These are phyloP conservation scores for Augochlora pura DNA, from an alignment of 1,140 invertebrate species.

Conservation along the genomic window DNA sequence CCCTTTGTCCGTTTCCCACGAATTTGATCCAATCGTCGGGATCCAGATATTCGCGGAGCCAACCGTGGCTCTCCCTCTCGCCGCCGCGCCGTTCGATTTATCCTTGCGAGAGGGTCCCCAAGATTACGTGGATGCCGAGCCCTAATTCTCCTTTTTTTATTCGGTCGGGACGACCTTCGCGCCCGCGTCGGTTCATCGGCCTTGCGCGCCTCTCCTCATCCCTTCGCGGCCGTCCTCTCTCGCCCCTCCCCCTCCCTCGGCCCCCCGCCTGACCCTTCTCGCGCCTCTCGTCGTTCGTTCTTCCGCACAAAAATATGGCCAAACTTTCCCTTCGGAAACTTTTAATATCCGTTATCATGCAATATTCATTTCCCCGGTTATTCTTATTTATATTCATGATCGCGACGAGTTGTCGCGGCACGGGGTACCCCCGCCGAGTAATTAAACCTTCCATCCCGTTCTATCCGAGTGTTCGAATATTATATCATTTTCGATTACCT, in stretches of 20 bases:
- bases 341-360: constrained; percentile 10
- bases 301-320: background rate
- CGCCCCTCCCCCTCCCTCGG: too few species aligned
- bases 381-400: constrained; percentile 4
- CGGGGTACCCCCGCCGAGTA: background rate
- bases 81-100: constrained; percentile 7
- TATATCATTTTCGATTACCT: background rate
- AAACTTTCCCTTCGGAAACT: constrained; percentile 18
- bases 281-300: constrained; percentile 6
- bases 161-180: constrained; percentile 4
- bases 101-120: constrained; percentile 1
- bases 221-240: too few species aligned
- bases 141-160: constrained; percentile 46
- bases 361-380: constrained; percentile 15
- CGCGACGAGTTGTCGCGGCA: background rate
- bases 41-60: background rate
- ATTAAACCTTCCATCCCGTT: background rate
- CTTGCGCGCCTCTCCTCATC: background rate
- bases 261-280: too few species aligned
- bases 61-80: background rate
- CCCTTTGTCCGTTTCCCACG: background rate
- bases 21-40: constrained; percentile 6
- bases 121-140: constrained; percentile 24
- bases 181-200: constrained; percentile 6
- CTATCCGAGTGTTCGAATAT: too few species aligned